Evolutionary conservation across 1,140 invertebrate genomes (phyloP).

Genomic region (Vanessa tameamea): DNA sequence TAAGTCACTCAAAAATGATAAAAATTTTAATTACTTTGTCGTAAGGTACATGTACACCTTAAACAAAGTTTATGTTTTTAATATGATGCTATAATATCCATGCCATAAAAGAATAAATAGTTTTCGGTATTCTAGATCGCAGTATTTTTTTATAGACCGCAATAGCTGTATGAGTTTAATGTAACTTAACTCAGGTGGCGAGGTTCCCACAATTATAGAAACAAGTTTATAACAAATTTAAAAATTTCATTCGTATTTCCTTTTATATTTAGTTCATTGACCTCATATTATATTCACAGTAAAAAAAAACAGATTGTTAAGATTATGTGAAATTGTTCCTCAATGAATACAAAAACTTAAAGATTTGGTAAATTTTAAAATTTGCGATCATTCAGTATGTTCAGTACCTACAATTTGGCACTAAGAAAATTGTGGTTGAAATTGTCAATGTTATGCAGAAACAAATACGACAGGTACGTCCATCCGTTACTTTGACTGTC

Average conservation of each 20-base stretch:
- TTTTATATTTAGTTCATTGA: slow-evolving; percentile 13
- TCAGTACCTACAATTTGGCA: no score
- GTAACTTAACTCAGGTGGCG: slow-evolving; percentile 4
- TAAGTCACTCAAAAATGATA: no score
- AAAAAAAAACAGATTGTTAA: background rate
- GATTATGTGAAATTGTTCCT: background rate
- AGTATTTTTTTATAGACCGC: background rate
- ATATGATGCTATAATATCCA: no score
- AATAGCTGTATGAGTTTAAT: background rate
- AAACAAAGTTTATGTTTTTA: no score
- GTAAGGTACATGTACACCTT: no score
- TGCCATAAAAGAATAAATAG: no score
- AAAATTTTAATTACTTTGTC: no score
- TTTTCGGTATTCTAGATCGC: no score
- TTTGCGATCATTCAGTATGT: no score
- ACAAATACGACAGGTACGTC: background rate
- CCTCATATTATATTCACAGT: background rate
- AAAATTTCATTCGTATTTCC: slow-evolving; percentile 1
- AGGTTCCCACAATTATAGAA: slow-evolving; percentile 20
- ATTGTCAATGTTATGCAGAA: background rate
- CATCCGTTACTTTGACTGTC: background rate
- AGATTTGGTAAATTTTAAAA: background rate
- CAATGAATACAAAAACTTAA: background rate
- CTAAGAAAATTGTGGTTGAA: no score
- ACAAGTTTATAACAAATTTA: slow-evolving; percentile 22